Conservation (phyloP, 2,888 invertebrate species). For the Apodemia hepburni region DNA sequence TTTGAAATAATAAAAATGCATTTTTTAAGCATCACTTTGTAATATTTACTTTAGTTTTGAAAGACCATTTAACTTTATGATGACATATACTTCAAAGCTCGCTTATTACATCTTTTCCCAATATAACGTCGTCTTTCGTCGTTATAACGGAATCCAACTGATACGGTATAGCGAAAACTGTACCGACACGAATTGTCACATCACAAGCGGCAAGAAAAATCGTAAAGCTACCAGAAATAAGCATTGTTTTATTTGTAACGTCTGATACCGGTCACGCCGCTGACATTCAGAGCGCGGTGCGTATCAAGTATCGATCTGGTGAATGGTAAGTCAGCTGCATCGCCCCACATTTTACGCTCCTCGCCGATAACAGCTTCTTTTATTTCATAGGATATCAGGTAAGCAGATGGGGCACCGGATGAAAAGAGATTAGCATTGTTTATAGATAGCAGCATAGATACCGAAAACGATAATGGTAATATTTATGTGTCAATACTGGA, state of each 20-base stretch:
- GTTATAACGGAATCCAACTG: neutral
- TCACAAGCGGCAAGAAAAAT: neutral
- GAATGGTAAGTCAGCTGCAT: slow-evolving; percentile 59
- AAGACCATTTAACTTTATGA: too few species aligned
- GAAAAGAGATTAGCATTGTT: too few species aligned
- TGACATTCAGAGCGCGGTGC: slow-evolving; percentile 63
- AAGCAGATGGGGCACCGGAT: too few species aligned
- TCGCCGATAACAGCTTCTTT: slow-evolving; percentile 36
- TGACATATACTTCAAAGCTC: too few species aligned
- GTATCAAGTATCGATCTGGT: slow-evolving; percentile 73
- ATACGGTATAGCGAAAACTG: neutral
- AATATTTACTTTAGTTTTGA: too few species aligned
- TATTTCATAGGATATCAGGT: too few species aligned
- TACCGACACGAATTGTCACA: neutral
- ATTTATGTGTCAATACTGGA: too few species aligned
- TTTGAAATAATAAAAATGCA: too few species aligned
- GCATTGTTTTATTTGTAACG: slow-evolving; percentile 25
- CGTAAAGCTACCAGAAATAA: neutral
- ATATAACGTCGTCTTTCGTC: neutral
- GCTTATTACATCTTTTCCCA: too few species aligned
- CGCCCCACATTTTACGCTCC: slow-evolving; percentile 68
- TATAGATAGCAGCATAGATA: too few species aligned
- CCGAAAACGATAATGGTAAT: too few species aligned
- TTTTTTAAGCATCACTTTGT: too few species aligned
- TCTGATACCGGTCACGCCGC: slow-evolving; percentile 51